phyloP scores from a whole-genome alignment of 2,888 invertebrate genomes.

The Pasiphila rectangulata region DNA sequence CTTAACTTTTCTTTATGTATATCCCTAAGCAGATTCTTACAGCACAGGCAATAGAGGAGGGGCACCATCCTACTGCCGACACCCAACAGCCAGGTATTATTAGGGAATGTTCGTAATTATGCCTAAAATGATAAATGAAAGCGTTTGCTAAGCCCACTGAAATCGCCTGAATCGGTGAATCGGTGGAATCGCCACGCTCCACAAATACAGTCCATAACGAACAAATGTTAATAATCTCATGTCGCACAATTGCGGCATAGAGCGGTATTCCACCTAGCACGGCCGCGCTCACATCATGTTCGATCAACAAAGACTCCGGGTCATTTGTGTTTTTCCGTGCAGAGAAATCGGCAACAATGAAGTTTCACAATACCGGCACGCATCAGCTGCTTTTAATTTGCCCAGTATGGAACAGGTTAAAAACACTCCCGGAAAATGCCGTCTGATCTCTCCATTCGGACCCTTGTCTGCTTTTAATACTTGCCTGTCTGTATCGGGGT shows the following conservation, averaged over 20 bases:
- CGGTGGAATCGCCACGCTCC: neutral
- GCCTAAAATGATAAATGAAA: too few species aligned
- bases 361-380: constrained; percentile 68
- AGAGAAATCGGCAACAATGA: constrained; percentile 78
- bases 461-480: constrained; percentile 49
- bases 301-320: constrained; percentile 70
- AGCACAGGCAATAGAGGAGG: too few species aligned
- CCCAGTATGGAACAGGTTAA: constrained; percentile 70
- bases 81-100: too few species aligned
- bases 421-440: constrained; percentile 70
- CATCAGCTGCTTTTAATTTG: constrained; percentile 79
- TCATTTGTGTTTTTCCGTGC: constrained; percentile 75
- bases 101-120: too few species aligned
- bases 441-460: constrained; percentile 41
- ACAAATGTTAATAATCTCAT: constrained; percentile 7
- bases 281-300: constrained; percentile 38
- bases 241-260: constrained; percentile 7
- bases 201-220: neutral
- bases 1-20: too few species aligned
- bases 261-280: neutral
- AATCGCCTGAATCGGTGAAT: too few species aligned
- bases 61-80: too few species aligned
- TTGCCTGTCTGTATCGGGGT: constrained; percentile 46
- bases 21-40: too few species aligned
- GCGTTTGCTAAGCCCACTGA: too few species aligned